Percentiles rank a stretch among this genome's conserved stretches.
Conservation (phyloP, 2,113 vertebrate genomes). For the Chiloscyllium plagiosum region DNA sequence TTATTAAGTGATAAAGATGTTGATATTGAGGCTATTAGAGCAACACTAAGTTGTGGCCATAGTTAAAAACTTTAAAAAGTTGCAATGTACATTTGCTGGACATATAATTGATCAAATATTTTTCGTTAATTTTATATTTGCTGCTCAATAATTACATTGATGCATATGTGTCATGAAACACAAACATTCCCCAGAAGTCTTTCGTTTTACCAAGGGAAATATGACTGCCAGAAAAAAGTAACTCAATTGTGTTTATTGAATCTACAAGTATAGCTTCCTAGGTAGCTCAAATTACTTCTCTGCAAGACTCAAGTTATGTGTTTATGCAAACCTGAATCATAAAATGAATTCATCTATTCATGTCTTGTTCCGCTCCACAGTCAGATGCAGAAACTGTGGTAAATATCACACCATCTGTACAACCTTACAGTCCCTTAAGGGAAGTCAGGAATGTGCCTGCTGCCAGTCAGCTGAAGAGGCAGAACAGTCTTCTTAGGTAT, state of each 20-base stretch:
- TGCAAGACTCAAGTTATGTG: constrained; percentile 25
- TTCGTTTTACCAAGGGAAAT: background rate
- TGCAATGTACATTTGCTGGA: background rate
- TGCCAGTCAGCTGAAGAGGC: background rate
- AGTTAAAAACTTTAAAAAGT: too few species aligned
- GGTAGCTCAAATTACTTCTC: constrained; percentile 19
- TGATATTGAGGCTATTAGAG: background rate
- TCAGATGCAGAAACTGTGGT: constrained; percentile 3
- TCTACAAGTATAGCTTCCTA: constrained; percentile 12
- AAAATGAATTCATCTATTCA: constrained; percentile 37
- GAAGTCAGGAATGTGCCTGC: background rate
- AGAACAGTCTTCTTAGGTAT: background rate
- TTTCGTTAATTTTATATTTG: background rate
- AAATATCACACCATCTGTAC: constrained; percentile 25
- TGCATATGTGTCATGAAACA: background rate
- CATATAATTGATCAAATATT: background rate
- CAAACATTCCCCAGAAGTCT: constrained; percentile 1
- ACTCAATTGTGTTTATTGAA: constrained; percentile 28
- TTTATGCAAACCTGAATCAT: constrained; percentile 22
- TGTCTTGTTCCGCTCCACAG: constrained; percentile 18
- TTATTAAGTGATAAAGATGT: background rate
- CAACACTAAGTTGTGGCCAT: background rate
- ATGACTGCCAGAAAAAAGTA: constrained; percentile 29
- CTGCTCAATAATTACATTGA: background rate
- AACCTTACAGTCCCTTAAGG: constrained; percentile 25